These are phyloP conservation scores for Pongo pygmaeus DNA, from an alignment of 2,113 vertebrate species.

Conservation along the genomic window DNA sequence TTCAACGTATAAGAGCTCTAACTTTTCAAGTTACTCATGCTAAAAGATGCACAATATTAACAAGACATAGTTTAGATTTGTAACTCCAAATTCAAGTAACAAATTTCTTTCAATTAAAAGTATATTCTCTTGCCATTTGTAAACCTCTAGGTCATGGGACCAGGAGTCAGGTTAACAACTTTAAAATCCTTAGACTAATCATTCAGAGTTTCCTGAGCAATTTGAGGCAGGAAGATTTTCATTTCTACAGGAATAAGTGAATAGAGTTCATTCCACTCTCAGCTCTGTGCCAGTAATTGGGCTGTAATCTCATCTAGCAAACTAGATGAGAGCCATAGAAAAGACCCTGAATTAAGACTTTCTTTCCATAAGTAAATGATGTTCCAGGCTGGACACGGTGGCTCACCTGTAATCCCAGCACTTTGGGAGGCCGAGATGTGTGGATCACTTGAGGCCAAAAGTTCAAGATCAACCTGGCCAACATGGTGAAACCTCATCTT, in stretches of 20 bases:
- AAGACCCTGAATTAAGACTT: not conserved
- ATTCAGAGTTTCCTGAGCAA: not conserved
- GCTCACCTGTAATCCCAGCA: no score
- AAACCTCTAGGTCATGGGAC: not conserved
- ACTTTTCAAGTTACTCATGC: not conserved
- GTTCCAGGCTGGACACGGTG: not conserved
- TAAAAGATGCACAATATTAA: not conserved
- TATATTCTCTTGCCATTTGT: not conserved
- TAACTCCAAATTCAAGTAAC: not conserved
- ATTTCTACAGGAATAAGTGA: not conserved
- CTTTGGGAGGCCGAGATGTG: no score
- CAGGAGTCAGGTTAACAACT: not conserved
- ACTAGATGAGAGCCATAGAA: not conserved
- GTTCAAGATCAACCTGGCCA: no score
- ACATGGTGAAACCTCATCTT: no score
- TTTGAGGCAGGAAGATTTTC: not conserved
- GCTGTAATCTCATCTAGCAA: not conserved
- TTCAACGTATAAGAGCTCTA: not conserved
- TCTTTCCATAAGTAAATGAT: not conserved
- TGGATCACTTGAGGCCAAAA: no score
- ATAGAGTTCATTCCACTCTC: not conserved
- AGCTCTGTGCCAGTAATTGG: not conserved
- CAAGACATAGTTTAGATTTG: not conserved
- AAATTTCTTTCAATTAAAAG: not conserved
- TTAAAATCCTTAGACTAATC: not conserved